Evolutionary conservation across 2,888 invertebrate species (phyloP).

Genomic region (Anoplius nigerrimus): DNA sequence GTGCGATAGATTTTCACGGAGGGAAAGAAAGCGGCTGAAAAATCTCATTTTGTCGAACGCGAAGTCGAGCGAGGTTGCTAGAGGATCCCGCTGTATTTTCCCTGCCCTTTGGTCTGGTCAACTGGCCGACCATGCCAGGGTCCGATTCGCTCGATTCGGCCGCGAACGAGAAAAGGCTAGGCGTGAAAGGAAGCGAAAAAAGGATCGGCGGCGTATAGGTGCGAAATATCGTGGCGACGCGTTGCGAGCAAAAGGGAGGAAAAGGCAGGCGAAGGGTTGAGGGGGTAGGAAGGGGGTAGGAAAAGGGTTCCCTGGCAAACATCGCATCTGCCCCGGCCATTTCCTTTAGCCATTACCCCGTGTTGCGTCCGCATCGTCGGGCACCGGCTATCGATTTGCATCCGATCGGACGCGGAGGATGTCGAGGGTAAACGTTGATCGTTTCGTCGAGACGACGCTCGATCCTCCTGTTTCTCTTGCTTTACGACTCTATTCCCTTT

Average conservation of each 20-base stretch:
- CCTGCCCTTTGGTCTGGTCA: constrained; percentile 42
- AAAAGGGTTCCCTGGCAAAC: constrained; percentile 40
- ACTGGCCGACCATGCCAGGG: constrained; percentile 9
- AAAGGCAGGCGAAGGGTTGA: constrained; percentile 3
- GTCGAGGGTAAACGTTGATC: neutral
- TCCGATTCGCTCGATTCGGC: constrained; percentile 24
- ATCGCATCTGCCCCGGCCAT: constrained; percentile 47
- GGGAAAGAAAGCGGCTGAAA: constrained; percentile 45
- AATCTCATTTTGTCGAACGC: constrained; percentile 65
- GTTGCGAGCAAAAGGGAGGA: neutral
- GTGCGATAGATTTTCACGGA: no score
- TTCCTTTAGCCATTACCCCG: constrained; percentile 43
- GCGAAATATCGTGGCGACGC: constrained; percentile 15
- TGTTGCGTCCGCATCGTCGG: constrained; percentile 25
- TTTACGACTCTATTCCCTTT: no score
- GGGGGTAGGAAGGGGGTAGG: constrained; percentile 23
- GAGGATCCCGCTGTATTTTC: constrained; percentile 55
- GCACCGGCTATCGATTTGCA: constrained; percentile 43
- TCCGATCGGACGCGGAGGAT: constrained; percentile 26
- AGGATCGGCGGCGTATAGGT: constrained; percentile 1
- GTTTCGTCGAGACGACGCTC: no score
- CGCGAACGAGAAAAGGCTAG: neutral
- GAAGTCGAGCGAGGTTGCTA: constrained; percentile 54
- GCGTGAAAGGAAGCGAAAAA: no score
- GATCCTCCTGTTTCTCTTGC: no score